Evolutionary conservation across 2,797 vertebrate species (phyloP).

Genomic region (Tenualosa ilisha): DNA sequence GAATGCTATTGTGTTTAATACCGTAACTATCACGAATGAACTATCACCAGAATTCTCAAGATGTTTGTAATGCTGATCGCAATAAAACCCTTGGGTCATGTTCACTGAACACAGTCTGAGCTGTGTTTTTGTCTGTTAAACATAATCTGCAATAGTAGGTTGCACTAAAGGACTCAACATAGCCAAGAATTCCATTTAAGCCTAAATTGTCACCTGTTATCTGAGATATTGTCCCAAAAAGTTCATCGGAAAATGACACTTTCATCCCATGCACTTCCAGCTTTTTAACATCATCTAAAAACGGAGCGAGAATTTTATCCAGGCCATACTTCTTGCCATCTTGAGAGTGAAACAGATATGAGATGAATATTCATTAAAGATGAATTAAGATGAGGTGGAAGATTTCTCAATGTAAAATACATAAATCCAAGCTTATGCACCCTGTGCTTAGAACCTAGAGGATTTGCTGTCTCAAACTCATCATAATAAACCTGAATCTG

Average conservation of each 20-base stretch:
- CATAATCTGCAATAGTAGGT: neutral
- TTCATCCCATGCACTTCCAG: conserved; percentile 13
- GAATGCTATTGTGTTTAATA: too few relatives aligned
- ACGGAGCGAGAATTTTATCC: conserved; percentile 18
- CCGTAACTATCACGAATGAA: too few relatives aligned
- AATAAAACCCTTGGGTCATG: too few relatives aligned
- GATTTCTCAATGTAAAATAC: conserved; percentile 37
- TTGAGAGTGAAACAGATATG: neutral
- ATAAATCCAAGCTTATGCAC: conserved; percentile 46
- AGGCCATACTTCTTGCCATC: conserved; percentile 1
- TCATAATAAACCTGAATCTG: conserved; percentile 46
- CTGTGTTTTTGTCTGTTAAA: too few relatives aligned
- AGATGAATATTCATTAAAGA: neutral
- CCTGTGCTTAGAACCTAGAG: conserved; percentile 43
- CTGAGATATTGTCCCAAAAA: conserved; percentile 26
- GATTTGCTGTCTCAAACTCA: conserved; percentile 45
- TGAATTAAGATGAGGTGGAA: conserved; percentile 12
- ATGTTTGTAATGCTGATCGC: too few relatives aligned
- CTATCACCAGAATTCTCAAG: too few relatives aligned
- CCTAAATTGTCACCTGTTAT: conserved; percentile 24
- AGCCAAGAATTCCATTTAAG: neutral
- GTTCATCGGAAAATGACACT: conserved; percentile 25
- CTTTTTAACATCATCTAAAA: conserved; percentile 9
- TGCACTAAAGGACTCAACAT: neutral
- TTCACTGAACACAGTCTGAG: too few relatives aligned